Conservation (phyloP, 2,888 invertebrate genomes). For the Pterostichus madidus region DNA sequence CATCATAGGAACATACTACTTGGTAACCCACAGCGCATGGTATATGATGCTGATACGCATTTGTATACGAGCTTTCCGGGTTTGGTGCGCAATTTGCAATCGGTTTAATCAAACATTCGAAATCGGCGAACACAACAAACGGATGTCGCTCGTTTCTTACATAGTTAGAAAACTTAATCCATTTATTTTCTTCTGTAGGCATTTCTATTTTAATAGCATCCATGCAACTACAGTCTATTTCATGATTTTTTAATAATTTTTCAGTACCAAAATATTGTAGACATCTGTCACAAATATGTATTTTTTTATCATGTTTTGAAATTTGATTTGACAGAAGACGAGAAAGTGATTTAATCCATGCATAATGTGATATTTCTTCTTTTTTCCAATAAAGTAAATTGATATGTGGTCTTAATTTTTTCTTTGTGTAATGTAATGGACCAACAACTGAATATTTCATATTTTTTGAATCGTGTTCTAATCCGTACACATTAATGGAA, state of each 20-base stretch:
- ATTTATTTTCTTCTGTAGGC: constrained; percentile 6
- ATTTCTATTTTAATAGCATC: constrained; percentile 37
- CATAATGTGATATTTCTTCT: constrained; percentile 45
- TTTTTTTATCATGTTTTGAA: constrained; percentile 3
- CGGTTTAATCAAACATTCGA: constrained; percentile 52
- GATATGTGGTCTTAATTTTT: constrained; percentile 26
- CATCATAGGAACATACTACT: constrained; percentile 58
- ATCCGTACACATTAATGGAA: too few species aligned
- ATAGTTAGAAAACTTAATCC: constrained; percentile 47
- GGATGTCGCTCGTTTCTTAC: constrained; percentile 39
- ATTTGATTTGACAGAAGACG: background rate
- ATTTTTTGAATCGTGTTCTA: background rate
- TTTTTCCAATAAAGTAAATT: constrained; percentile 55
- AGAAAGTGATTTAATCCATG: constrained; percentile 52
- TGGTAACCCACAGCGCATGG: constrained; percentile 68
- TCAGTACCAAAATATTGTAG: constrained; percentile 49
- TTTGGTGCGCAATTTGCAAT: constrained; percentile 17
- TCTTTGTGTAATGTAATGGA: constrained; percentile 42
- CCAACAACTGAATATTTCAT: constrained; percentile 10
- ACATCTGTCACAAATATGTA: constrained; percentile 47
- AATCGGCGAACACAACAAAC: constrained; percentile 54
- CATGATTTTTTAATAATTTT: constrained; percentile 33
- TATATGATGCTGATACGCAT: constrained; percentile 66
- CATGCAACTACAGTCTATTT: constrained; percentile 31
- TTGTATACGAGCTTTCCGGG: constrained; percentile 19